Percentiles rank a stretch among this genome's conserved stretches.
Conservation (phyloP, 2,797 vertebrate genomes). For the Macropus fuliginosus region DNA sequence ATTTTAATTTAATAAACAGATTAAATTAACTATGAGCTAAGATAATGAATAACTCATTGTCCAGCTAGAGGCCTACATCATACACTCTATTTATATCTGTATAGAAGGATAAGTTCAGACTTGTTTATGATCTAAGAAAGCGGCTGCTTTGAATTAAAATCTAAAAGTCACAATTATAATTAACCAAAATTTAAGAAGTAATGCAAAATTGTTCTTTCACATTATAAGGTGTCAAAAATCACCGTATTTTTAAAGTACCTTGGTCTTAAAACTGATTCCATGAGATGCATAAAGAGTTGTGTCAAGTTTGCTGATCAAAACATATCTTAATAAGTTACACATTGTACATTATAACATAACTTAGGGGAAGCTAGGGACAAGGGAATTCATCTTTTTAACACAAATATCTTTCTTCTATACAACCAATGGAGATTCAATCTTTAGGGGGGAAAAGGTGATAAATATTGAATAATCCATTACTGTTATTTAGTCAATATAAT, state of each 20-base stretch:
- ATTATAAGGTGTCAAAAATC: slow-evolving; percentile 43
- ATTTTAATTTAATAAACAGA: slow-evolving; percentile 80
- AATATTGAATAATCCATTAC: slow-evolving; percentile 22
- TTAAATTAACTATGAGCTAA: slow-evolving; percentile 75
- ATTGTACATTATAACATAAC: slow-evolving; percentile 13
- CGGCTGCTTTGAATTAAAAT: slow-evolving; percentile 40
- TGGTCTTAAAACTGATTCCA: slow-evolving; percentile 33
- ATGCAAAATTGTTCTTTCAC: slow-evolving; percentile 36
- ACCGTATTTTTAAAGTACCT: slow-evolving; percentile 6
- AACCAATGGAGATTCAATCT: slow-evolving; percentile 24
- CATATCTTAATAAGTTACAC: slow-evolving; percentile 35
- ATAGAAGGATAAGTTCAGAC: slow-evolving; percentile 82
- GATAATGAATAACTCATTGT: slow-evolving; percentile 81
- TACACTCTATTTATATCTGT: slow-evolving; percentile 80
- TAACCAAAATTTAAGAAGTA: slow-evolving; percentile 12
- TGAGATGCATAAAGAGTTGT: slow-evolving; percentile 21
- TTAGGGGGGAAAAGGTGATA: neutral
- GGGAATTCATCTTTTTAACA: slow-evolving; percentile 22
- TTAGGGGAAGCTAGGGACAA: slow-evolving; percentile 14
- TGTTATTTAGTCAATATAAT: slow-evolving; percentile 6
- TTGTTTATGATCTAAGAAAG: slow-evolving; percentile 78
- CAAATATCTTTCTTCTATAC: slow-evolving; percentile 44
- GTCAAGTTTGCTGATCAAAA: slow-evolving; percentile 36
- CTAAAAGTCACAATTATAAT: slow-evolving; percentile 61
- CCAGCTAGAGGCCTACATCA: slow-evolving; percentile 75